These are phyloP conservation scores for Abrostola triplasia DNA, from an alignment of 2,888 invertebrate genomes.

Conservation along the genomic window DNA sequence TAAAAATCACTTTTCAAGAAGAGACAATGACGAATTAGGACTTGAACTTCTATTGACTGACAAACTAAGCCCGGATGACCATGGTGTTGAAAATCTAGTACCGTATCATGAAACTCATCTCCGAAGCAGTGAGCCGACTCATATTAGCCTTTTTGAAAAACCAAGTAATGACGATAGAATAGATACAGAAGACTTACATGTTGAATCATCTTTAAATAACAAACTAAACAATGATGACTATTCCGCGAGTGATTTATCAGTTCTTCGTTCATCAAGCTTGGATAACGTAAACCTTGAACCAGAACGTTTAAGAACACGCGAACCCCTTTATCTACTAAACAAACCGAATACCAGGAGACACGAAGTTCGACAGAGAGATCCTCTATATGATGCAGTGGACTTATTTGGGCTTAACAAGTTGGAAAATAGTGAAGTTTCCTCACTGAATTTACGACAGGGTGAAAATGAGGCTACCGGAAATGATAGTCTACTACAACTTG, in stretches of 20 bases:
- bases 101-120: neutral
- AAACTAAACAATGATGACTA: neutral
- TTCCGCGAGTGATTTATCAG: neutral
- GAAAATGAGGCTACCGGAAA: neutral
- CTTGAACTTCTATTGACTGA: neutral
- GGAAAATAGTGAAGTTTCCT: neutral
- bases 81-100: neutral
- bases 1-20: neutral
- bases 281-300: conserved; percentile 15
- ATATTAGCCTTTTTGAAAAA: neutral
- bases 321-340: neutral
- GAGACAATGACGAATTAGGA: neutral
- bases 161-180: neutral
- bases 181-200: neutral
- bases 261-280: conserved; percentile 7
- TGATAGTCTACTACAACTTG: conserved; percentile 3
- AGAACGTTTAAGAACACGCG: conserved; percentile 6
- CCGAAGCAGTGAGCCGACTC: neutral
- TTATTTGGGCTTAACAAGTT: neutral
- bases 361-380: neutral
- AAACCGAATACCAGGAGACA: neutral
- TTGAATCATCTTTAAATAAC: neutral
- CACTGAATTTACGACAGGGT: neutral
- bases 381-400: too few relatives aligned
- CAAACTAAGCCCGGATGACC: neutral